These are phyloP conservation scores for Chamaetylas fuelleborni DNA, from an alignment of 2,113 vertebrate species.

Conservation along the genomic window DNA sequence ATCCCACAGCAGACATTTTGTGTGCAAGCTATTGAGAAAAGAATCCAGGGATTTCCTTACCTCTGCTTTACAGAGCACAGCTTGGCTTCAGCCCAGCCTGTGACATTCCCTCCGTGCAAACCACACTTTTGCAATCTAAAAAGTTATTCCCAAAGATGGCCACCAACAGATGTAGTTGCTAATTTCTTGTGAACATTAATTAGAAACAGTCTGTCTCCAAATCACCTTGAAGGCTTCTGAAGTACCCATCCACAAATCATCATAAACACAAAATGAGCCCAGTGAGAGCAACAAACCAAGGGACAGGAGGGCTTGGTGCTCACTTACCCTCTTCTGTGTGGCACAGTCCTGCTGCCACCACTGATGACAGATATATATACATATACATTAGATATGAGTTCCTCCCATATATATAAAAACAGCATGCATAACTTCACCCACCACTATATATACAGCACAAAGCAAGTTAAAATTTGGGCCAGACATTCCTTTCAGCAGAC, in stretches of 20 bases:
- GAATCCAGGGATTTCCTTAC: not conserved
- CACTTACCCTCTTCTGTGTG: not conserved
- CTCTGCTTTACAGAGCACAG: not conserved
- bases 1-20: not conserved
- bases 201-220: not conserved
- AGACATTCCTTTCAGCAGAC: not conserved
- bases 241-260: not conserved
- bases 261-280: not conserved
- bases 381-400: not conserved
- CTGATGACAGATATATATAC: not conserved
- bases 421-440: not conserved
- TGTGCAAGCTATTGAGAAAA: not conserved
- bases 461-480: not conserved
- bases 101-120: not conserved
- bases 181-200: not conserved
- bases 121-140: not conserved
- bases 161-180: not conserved
- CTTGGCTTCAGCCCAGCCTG: not conserved
- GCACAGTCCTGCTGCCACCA: accelerated
- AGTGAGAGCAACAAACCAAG: not conserved
- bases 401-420: not conserved
- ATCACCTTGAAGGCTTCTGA: not conserved
- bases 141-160: not conserved
- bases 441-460: not conserved
- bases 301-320: not conserved